Percentiles rank a stretch among this genome's conserved stretches.
Evolutionary conservation across 2,888 invertebrate species (phyloP).

Genomic region (Euplagia quadripunctaria): DNA sequence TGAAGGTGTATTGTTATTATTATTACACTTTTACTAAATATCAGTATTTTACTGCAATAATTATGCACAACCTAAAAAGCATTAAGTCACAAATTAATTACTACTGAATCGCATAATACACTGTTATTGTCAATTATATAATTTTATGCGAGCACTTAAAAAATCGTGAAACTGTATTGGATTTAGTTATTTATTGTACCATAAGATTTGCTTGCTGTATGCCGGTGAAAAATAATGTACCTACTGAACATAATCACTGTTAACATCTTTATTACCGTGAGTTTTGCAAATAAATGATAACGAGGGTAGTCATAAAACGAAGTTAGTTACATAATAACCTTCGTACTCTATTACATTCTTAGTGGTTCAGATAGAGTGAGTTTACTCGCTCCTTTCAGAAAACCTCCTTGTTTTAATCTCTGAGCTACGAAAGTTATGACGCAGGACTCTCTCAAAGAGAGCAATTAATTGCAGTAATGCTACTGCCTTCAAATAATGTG

Average conservation of each 20-base stretch:
- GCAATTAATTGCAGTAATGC: too few relatives aligned
- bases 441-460: neutral
- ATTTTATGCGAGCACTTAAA: conserved; percentile 5
- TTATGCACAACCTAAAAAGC: neutral
- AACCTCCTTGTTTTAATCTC: neutral
- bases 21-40: too few relatives aligned
- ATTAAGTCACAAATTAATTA: neutral
- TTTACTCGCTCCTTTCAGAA: too few relatives aligned
- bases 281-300: neutral
- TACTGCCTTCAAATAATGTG: neutral
- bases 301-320: neutral
- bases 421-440: neutral
- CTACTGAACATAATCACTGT: neutral
- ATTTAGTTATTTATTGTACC: neutral
- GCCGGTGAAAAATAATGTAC: neutral
- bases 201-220: neutral
- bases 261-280: neutral
- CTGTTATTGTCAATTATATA: neutral
- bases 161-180: neutral
- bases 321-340: neutral
- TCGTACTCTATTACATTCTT: neutral
- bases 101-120: neutral
- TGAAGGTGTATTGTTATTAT: too few relatives aligned
- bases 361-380: too few relatives aligned
- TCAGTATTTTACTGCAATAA: neutral